Percentiles rank a stretch among this genome's conserved stretches.
Evolutionary conservation across 2,797 vertebrate species (phyloP).

Genomic region (Enteromius anoplus): DNA sequence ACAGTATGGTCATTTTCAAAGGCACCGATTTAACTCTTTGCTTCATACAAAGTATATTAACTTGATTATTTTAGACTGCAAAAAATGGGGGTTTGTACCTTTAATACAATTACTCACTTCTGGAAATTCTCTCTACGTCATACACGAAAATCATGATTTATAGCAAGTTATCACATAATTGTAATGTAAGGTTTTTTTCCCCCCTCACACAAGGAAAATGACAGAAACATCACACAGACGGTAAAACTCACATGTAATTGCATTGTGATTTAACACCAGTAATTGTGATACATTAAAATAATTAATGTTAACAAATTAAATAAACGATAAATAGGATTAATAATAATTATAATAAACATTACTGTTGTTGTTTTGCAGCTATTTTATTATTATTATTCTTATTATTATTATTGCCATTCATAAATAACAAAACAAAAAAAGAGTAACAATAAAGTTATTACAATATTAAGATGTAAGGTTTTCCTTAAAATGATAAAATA

Average conservation of each 20-base stretch:
- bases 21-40: slow-evolving; percentile 38
- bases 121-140: slow-evolving; percentile 18
- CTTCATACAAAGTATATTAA: slow-evolving; percentile 45
- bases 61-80: slow-evolving; percentile 31
- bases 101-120: slow-evolving; percentile 26
- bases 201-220: neutral
- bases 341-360: neutral
- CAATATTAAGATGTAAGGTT: neutral
- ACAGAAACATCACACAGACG: neutral
- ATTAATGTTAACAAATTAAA: neutral
- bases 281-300: neutral
- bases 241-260: neutral
- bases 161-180: slow-evolving; percentile 2
- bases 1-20: slow-evolving; percentile 50
- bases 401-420: neutral
- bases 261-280: neutral
- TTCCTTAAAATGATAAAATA: neutral
- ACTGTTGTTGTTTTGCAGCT: neutral
- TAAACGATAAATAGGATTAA: neutral
- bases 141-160: neutral
- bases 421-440: neutral
- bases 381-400: neutral
- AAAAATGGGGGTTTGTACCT: slow-evolving; percentile 18
- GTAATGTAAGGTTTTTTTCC: neutral
- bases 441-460: neutral